Evolutionary conservation across 2,888 invertebrate species (phyloP).

Genomic region (Cecidostiba fungosa): DNA sequence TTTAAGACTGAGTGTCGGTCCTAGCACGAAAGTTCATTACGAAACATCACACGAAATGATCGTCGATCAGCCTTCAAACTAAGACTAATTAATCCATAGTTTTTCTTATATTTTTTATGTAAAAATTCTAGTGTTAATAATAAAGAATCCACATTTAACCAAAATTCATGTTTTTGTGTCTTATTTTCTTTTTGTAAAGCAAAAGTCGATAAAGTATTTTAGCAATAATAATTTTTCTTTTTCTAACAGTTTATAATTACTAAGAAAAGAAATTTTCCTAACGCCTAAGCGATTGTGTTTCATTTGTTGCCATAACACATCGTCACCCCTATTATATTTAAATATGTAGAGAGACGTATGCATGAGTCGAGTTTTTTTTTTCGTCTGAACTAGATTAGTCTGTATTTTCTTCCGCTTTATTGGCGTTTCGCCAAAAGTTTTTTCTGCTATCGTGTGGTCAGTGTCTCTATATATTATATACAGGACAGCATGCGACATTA

Average conservation of each 20-base stretch:
- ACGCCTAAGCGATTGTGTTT: not conserved
- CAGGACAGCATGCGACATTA: not conserved
- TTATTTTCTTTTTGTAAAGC: not conserved
- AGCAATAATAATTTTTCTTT: not conserved
- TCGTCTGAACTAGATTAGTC: conserved; percentile 12
- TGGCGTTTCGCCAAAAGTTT: not conserved
- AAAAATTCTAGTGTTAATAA: conserved; percentile 38
- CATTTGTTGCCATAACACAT: not conserved
- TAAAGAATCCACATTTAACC: conserved; percentile 30
- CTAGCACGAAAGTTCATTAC: not conserved
- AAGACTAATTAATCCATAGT: conserved; percentile 25
- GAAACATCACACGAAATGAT: conserved; percentile 17
- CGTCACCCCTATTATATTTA: not conserved
- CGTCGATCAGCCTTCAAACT: conserved; percentile 1
- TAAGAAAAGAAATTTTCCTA: not conserved
- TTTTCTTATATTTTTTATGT: conserved; percentile 32
- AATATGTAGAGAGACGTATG: not conserved
- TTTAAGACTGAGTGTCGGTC: not conserved
- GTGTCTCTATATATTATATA: not conserved
- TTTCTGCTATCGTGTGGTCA: not conserved
- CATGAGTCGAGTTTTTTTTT: not conserved
- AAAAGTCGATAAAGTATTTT: no score
- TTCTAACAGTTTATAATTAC: not conserved
- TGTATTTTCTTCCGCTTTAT: not conserved
- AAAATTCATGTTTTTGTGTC: not conserved